Conservation (phyloP, 2,888 invertebrate species). For the Tetheella fluctuosa region DNA sequence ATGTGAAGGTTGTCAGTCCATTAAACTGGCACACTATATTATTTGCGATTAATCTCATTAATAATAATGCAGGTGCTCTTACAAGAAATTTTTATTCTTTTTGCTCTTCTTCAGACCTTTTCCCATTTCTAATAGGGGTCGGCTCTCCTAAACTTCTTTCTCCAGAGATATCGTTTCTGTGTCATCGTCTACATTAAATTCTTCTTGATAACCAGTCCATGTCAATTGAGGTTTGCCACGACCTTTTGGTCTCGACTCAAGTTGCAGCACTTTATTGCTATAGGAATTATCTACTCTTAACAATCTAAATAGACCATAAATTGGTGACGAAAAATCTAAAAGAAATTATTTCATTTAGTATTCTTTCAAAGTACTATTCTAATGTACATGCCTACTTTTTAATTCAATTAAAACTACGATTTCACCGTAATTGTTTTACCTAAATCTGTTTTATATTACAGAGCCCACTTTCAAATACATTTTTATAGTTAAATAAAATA, state of each 20-base stretch:
- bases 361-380: slow-evolving; percentile 32
- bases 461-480: background rate
- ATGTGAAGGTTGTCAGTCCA: slow-evolving; percentile 75
- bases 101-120: no score
- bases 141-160: no score
- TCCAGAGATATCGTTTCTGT: no score
- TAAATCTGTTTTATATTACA: background rate
- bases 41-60: slow-evolving; percentile 43
- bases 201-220: no score
- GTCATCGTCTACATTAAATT: no score
- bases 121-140: no score
- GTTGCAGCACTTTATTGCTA: no score
- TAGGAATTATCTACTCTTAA: no score
- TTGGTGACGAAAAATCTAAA: slow-evolving; percentile 28
- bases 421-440: background rate
- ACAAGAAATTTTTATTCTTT: background rate
- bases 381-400: slow-evolving; percentile 13
- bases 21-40: slow-evolving; percentile 46
- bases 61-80: slow-evolving; percentile 25
- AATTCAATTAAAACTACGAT: slow-evolving; percentile 2
- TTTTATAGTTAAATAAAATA: no score
- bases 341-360: slow-evolving; percentile 45
- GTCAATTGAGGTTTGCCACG: no score
- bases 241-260: no score
- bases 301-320: slow-evolving; percentile 20